These are phyloP conservation scores for Ctenicera cuprea DNA, from an alignment of 2,888 invertebrate species.

Conservation along the genomic window DNA sequence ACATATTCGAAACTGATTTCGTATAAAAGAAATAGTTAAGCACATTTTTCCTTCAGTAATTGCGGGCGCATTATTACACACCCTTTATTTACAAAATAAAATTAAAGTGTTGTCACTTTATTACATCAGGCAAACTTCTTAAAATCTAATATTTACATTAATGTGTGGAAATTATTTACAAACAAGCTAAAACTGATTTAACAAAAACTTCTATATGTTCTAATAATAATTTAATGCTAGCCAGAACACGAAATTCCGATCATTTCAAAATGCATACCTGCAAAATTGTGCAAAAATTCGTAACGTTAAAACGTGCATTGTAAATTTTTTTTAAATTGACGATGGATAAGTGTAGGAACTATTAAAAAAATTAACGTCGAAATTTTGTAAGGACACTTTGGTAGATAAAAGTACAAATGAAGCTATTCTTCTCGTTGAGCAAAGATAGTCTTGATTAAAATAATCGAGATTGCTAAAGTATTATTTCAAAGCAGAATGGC, in stretches of 20 bases:
- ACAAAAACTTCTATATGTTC: background rate
- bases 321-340: slow-evolving; percentile 48
- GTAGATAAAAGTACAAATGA: slow-evolving; percentile 38
- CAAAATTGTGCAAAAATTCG: slow-evolving; percentile 22
- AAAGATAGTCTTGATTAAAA: background rate
- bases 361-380: slow-evolving; percentile 46
- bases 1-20: slow-evolving; percentile 34
- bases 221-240: background rate
- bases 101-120: slow-evolving; percentile 17
- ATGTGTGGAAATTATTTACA: slow-evolving; percentile 36
- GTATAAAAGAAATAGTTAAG: slow-evolving; percentile 22
- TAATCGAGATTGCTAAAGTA: background rate
- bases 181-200: slow-evolving; percentile 10
- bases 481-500: background rate
- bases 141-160: slow-evolving; percentile 43
- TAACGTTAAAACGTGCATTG: slow-evolving; percentile 24
- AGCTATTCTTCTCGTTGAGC: slow-evolving; percentile 21
- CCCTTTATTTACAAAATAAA: slow-evolving; percentile 52
- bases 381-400: slow-evolving; percentile 46
- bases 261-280: slow-evolving; percentile 24
- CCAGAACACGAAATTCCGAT: background rate
- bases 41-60: slow-evolving; percentile 36
- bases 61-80: slow-evolving; percentile 58
- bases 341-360: slow-evolving; percentile 53
- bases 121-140: slow-evolving; percentile 26